Percentiles rank a stretch among this genome's conserved stretches.
Conservation (phyloP, 2,888 invertebrate genomes). For the Callyntrura sp. region DNA sequence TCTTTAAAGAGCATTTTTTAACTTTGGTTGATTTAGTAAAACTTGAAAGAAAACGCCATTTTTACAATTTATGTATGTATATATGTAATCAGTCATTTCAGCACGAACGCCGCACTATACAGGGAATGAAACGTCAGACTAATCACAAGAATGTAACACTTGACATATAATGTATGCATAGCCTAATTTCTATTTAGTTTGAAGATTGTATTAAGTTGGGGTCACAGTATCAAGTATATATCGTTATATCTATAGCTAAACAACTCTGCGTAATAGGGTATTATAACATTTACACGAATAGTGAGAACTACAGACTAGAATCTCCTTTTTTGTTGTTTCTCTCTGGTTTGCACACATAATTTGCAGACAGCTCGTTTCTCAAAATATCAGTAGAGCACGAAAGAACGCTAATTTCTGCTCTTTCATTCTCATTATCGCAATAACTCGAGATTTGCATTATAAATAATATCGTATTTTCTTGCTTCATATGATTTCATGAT, state of each 20-base stretch:
- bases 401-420: too few species aligned
- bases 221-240: not conserved
- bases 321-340: slow-evolving; percentile 45
- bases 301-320: slow-evolving; percentile 69
- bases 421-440: not conserved
- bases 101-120: not conserved
- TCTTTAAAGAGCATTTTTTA: slow-evolving; percentile 13
- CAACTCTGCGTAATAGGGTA: not conserved
- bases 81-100: not conserved
- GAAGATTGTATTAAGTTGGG: not conserved
- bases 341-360: not conserved
- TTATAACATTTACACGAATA: not conserved
- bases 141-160: not conserved
- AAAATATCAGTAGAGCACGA: not conserved
- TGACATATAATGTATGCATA: not conserved
- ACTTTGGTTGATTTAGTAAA: slow-evolving; percentile 26
- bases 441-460: not conserved
- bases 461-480: too few species aligned
- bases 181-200: not conserved
- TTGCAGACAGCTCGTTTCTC: slow-evolving; percentile 15
- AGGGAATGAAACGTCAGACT: not conserved
- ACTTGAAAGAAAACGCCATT: not conserved
- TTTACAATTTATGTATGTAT: not conserved
- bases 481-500: not conserved
- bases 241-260: slow-evolving; percentile 13